phyloP scores from a whole-genome alignment of 1,140 invertebrate species.

The Anastrepha ludens region DNA sequence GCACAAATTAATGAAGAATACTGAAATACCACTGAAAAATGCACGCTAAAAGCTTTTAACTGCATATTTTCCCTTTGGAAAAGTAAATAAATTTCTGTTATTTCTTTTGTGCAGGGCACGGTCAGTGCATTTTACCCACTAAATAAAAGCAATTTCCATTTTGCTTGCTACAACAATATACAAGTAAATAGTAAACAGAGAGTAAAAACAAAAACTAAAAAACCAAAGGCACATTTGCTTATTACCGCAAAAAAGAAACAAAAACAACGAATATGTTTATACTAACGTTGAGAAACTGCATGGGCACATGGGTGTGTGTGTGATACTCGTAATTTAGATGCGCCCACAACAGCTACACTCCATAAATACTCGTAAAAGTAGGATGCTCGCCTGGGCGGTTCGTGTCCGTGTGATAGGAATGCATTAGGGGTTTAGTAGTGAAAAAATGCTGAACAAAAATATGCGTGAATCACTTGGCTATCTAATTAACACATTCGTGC shows the following conservation, averaged over 20 bases:
- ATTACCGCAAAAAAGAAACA: not conserved
- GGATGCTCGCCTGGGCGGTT: not conserved
- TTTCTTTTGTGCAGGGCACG: not conserved
- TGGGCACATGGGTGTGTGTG: not conserved
- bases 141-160: conserved; percentile 44
- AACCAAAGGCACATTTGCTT: not conserved
- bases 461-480: not conserved
- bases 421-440: not conserved
- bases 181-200: not conserved
- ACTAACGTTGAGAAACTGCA: conserved; percentile 2
- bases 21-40: not conserved
- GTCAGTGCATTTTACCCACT: conserved; percentile 22
- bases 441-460: not conserved
- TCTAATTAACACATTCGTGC: not conserved
- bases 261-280: conserved; percentile 23
- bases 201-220: conserved; percentile 17
- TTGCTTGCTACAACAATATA: not conserved
- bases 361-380: not conserved
- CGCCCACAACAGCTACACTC: not conserved
- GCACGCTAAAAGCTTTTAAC: conserved; percentile 37
- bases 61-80: conserved; percentile 52
- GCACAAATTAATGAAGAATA: not conserved
- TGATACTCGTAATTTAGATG: not conserved
- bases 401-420: not conserved
- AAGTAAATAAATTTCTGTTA: conserved; percentile 5